Evolutionary conservation across 2,113 vertebrate genomes (phyloP).

Genomic region (Leucosticte australis): DNA sequence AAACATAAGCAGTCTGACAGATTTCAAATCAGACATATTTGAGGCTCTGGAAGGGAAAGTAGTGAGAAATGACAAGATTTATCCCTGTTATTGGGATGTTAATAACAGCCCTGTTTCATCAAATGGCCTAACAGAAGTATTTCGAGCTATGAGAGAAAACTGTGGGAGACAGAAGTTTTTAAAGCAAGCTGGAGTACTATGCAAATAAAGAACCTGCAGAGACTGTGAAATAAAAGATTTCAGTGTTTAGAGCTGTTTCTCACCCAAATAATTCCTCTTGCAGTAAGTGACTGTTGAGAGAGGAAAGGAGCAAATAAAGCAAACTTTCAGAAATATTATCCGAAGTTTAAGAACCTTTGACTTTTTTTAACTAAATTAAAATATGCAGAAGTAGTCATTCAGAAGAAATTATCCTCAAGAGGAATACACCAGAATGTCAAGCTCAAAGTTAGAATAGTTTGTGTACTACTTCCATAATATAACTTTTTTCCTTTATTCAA

Average conservation of each 20-base stretch:
- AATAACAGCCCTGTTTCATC: background rate
- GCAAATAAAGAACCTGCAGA: background rate
- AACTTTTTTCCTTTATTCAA: background rate
- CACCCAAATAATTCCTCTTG: background rate
- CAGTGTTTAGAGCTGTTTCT: background rate
- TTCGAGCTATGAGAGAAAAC: background rate
- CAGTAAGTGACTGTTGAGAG: background rate
- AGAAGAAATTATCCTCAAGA: background rate
- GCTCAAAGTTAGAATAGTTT: background rate
- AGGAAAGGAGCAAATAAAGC: background rate
- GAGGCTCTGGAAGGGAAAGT: background rate
- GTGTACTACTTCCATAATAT: background rate
- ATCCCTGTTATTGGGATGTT: background rate
- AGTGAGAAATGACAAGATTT: background rate
- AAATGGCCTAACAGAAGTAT: background rate
- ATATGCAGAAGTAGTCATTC: background rate
- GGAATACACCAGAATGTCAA: background rate
- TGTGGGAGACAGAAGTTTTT: background rate
- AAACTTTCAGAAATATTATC: background rate
- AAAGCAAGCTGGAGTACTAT: background rate
- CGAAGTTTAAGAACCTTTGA: background rate
- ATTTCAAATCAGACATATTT: background rate
- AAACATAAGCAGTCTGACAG: background rate
- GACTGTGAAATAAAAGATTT: background rate
- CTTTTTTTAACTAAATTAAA: background rate